phyloP scores from a whole-genome alignment of 2,888 invertebrate species.

The Ophion slaviceki region DNA sequence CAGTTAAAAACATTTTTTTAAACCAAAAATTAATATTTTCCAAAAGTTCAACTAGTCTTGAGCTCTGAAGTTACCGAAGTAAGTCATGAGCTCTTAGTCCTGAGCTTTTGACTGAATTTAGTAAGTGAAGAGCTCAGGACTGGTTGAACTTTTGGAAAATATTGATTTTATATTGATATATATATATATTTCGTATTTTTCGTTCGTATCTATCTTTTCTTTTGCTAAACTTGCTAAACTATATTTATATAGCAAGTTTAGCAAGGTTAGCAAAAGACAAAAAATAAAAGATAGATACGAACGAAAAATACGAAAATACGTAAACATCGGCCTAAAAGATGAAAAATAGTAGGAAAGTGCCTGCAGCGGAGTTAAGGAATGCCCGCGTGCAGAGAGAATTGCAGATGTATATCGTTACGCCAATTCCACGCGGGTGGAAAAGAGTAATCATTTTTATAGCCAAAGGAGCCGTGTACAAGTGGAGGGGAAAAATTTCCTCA shows the following conservation, averaged over 20 bases:
- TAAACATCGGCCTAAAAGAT: background rate
- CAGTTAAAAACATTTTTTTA: no score
- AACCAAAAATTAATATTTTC: no score
- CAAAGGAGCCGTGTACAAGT: slow-evolving; percentile 8
- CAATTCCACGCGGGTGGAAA: background rate
- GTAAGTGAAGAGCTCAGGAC: no score
- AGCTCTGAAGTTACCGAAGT: no score
- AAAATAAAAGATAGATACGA: background rate
- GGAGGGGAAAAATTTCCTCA: slow-evolving; percentile 48
- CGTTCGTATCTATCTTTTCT: no score
- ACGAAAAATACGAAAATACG: background rate
- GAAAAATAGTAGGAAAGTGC: background rate
- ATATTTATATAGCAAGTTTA: background rate
- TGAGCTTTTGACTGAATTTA: no score
- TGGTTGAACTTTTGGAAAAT: no score
- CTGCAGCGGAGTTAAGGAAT: slow-evolving; percentile 31
- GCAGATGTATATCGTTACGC: slow-evolving; percentile 27
- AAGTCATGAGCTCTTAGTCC: no score
- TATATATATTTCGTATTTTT: no score
- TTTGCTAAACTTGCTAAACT: no score
- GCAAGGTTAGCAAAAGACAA: background rate
- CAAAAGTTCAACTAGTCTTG: no score
- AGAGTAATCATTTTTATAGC: slow-evolving; percentile 26
- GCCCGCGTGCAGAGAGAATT: slow-evolving; percentile 41
- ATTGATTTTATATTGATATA: no score